Evolutionary conservation across 2,888 invertebrate species (phyloP), one percentile per base, ranked within the genome.

Genomic region (Zygaena filipendulae): DNA sequence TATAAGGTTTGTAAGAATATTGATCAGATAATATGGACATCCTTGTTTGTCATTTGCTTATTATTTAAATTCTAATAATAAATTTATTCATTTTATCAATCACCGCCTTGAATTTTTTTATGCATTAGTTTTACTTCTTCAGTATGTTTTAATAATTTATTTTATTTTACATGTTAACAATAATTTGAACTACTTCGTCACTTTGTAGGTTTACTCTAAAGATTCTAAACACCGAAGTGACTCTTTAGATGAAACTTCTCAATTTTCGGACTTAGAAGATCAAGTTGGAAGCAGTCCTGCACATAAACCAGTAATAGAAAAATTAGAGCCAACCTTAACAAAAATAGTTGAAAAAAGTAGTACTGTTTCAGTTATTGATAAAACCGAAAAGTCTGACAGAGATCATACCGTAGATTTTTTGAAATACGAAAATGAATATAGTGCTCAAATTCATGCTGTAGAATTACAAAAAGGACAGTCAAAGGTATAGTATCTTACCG

Each of bases 241-340:
- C 40, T 81, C 81, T 1, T 48, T 81, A 37, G 81, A 81, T 25
- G 81, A 80, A 49, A 51, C 79, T 2, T 79, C 81, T 4, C 80
- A 79, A 38, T 80, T 80, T 47, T 81, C 81, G 11, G 81, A 81
- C 38, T 53, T 81, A 38, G 81, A 80, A 36, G 81, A 81, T 26
- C 77, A 77, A 51, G 53, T 72, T 10, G 75, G 71, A 5, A 52
- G 66, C 25, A 79, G 75, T 41, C 72, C 77, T 19, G 66, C 68
- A 10, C 74, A 67, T 24, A 62, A 48, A 33, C 57, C 62, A 12
- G 32, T 42, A 6, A 19, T 46, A 21, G 63, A 61, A 11, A 62
- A 56, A 43, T 52, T 56, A 12, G 28, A 34, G 10, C 52, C 49
- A 31, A 39, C 47, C 23, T 59, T 60, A 37, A 49, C 54, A 11